Conservation (phyloP, 2,888 invertebrate species). For the Odontothrips loti region DNA sequence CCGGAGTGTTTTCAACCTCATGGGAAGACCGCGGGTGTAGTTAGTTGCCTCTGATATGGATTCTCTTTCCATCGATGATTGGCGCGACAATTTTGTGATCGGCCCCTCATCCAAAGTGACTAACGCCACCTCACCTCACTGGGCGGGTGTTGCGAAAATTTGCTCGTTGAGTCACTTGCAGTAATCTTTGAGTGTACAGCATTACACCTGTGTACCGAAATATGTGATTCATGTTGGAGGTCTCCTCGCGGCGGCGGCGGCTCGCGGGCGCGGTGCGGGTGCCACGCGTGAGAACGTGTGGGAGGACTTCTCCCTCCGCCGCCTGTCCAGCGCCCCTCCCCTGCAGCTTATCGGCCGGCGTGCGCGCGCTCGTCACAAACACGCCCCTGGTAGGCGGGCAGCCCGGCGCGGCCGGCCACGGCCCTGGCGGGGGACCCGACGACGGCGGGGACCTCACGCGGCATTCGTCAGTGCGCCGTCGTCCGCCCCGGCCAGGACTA, state of each 20-base stretch:
- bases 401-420: neutral
- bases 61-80: no score
- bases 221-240: constrained; percentile 13
- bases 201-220: neutral
- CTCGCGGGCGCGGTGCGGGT: neutral
- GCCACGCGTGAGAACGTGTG: constrained; percentile 7
- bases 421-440: neutral
- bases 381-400: neutral
- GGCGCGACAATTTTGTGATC: no score
- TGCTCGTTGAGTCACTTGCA: constrained; percentile 7
- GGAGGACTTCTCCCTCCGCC: neutral
- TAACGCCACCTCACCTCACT: no score
- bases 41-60: no score
- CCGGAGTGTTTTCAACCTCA: no score
- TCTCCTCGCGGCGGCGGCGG: neutral
- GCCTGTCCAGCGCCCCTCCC: neutral
- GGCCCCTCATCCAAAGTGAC: no score
- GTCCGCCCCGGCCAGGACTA: neutral
- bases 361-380: neutral
- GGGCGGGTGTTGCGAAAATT: neutral
- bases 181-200: no score
- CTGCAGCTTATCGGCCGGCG: neutral
- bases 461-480: constrained; percentile 10
- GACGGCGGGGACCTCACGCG: neutral
- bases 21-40: no score